Evolutionary conservation across 2,888 invertebrate genomes (phyloP), one percentile per base, ranked within the genome.

Genomic region (Automeris io): DNA sequence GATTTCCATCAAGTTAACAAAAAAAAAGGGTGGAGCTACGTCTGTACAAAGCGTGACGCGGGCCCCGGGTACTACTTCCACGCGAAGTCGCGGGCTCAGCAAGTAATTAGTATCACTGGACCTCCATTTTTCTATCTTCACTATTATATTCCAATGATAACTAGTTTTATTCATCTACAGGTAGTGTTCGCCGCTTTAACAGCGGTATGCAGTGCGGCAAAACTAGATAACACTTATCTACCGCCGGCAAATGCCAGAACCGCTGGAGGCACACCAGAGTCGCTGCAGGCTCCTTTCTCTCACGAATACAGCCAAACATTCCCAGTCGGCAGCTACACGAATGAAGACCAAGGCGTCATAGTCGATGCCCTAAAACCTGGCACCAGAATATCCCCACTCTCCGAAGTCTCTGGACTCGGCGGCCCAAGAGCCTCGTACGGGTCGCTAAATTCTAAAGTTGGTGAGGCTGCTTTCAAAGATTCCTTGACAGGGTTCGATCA

Each of bases 371-470:
- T 64, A 0, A 54, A 67, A 2, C 64, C 80, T 31, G 82, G 80
- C 0, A 79, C 70, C 2, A 71, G 83, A 45, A 55, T 73, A 0
- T 66, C 72, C 12, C 54, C 65, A 9, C 57, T 62, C 6, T 58
- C 42, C 13, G 70, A 67, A 31, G 42, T 50, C 22, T 64, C 70
- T 2, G 82, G 78, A 6, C 61, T 86, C 4, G 85, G 86, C 34
- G 74, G 51, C 3, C 59, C 78, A 1, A 70, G 83, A 46, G 46
- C 51, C 2, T 51, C 72, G 0, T 86, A 86, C 32, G 85, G 86
- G n/a, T 85, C 83, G 3, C 60, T 56, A 1, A 53, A 73, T 39
- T 85, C 85, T 1, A 86, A 75, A 66, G 86, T 86, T 7, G 86
- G 86, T 13, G 73, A 71, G 8, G 85, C 82, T 3, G 86, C 83